These are phyloP conservation scores for Ctenopoma kingsleyae DNA, from an alignment of 2,797 vertebrate species.

Conservation along the genomic window DNA sequence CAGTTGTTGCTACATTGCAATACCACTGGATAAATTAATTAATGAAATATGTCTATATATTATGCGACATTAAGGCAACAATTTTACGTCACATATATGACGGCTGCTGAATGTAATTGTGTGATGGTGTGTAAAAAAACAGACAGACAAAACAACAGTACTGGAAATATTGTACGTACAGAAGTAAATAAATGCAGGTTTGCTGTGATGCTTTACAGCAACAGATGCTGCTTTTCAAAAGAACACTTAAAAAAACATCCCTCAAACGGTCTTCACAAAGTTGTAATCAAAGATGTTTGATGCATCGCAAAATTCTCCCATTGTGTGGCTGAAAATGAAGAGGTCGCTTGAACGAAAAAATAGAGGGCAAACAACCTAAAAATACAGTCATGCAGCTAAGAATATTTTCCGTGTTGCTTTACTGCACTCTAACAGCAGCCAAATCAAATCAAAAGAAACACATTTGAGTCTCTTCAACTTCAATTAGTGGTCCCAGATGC, in stretches of 20 bases:
- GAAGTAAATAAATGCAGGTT: background rate
- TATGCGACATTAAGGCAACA: background rate
- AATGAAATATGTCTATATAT: background rate
- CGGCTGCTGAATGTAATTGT: background rate
- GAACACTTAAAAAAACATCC: background rate
- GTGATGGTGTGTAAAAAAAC: too few species aligned
- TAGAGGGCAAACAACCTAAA: background rate
- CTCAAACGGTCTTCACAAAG: background rate
- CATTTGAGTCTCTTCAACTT: background rate
- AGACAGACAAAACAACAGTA: too few species aligned
- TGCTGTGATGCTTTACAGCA: background rate
- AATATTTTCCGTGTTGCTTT: background rate
- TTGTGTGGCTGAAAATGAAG: background rate
- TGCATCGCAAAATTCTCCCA: background rate
- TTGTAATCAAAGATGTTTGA: conserved; percentile 1
- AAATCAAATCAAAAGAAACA: background rate
- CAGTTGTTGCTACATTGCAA: background rate
- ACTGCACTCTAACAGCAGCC: background rate
- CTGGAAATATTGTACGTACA: background rate
- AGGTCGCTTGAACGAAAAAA: background rate
- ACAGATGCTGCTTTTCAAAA: background rate
- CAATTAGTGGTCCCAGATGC: background rate
- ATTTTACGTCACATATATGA: background rate
- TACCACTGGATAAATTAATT: background rate
- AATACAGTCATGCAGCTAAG: background rate